Base-by-base conservation (phyloP, 2,113 vertebrate species). In the Dissostichus mawsoni region DNA sequence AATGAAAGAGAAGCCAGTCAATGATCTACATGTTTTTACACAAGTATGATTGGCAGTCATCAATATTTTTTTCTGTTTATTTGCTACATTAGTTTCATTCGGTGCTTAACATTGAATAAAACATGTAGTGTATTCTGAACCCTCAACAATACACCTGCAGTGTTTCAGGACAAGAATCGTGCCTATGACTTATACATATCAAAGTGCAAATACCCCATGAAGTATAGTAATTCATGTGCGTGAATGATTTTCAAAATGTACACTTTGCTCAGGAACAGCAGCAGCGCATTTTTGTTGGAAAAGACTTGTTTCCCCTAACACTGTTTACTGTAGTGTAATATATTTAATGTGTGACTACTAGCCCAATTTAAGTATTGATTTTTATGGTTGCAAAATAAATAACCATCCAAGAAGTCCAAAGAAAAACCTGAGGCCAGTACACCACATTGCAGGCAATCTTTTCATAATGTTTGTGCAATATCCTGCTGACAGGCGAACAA, bases 401-500 rank as follows among this genome's bases (percentile, higher is more conserved):
- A 59, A n/a, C 17, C 44, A 70, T 66, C 50, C 17, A 50, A 11
- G 20, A 48, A 61, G 56, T 63, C n/a, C 23, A 52, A 58, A 69
- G 36, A 64, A 13, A 56, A 62, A 70, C 55, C 51, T 25, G 61
- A 56, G 66, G 65, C 63, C 0, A 74, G 56, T 3, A 18, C 52
- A 33, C 0, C 69, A 72, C 44, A 82, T 82, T 84, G 81, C 56
- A 55, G 23, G 23, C 68, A 73, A 79, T 79, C 81, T 86, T 73
- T 58, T 74, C 29, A 61, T 20, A 25, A 17, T n/a, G 41, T 64
- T 58, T 66, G 41, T 58, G 72, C 74, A 45, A 74, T 68, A 80
- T 81, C 68, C 74, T 33, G 74, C 74, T 82, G 86, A 78, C 80
- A 76, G 59, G 33, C 59, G 72, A 47, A 79, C 68, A 75, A 80